Evolutionary conservation across 2,113 vertebrate species (phyloP).

Genomic region (Thomomys bottae): DNA sequence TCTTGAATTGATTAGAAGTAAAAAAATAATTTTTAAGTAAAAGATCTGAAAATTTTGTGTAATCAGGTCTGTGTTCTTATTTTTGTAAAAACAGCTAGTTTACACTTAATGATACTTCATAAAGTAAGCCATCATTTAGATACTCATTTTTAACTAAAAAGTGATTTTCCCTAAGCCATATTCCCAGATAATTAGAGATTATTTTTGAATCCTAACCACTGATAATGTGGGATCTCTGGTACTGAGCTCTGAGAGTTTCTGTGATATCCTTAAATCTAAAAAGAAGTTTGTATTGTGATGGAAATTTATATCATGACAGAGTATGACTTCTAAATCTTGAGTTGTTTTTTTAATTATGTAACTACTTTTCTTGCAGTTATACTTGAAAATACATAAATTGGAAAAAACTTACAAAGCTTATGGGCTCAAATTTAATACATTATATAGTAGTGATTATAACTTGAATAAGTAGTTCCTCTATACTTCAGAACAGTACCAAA

Average conservation of each 20-base stretch:
- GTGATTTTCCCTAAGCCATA: constrained; percentile 40
- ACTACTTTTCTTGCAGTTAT: constrained; percentile 42
- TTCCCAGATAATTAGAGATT: background rate
- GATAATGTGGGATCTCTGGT: constrained; percentile 3
- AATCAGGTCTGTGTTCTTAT: background rate
- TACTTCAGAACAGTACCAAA: background rate
- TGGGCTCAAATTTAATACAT: constrained; percentile 3
- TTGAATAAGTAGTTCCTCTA: background rate
- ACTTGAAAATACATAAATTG: constrained; percentile 45
- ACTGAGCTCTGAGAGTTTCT: background rate
- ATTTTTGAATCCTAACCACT: constrained; percentile 31
- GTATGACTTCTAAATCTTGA: constrained; percentile 47
- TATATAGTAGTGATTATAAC: constrained; percentile 29
- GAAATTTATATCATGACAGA: constrained; percentile 22
- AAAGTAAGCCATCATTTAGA: constrained; percentile 26
- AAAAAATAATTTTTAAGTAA: background rate
- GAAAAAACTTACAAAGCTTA: constrained; percentile 27
- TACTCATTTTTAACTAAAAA: constrained; percentile 5
- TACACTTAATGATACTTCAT: constrained; percentile 1
- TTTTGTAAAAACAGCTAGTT: background rate
- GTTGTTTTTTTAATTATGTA: constrained; percentile 41
- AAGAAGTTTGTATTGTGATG: constrained; percentile 42
- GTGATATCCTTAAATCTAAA: constrained; percentile 1
- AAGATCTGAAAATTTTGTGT: background rate
- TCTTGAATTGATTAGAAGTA: background rate